phyloP scores from a whole-genome alignment of 1,140 invertebrate species.

The Lysiphlebus fabarum region DNA sequence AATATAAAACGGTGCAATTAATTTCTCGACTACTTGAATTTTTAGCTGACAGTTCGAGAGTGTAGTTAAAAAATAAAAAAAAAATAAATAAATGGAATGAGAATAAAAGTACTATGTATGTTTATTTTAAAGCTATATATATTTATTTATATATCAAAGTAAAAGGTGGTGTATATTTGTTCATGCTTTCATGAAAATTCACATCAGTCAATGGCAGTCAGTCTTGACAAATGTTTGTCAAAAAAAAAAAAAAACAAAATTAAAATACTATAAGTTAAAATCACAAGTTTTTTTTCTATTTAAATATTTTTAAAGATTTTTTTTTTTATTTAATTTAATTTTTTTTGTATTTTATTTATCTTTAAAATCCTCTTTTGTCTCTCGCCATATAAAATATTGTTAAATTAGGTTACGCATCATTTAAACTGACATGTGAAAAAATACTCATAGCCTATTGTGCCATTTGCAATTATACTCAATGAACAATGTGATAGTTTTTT shows the following conservation, averaged over 20 bases:
- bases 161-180: no score
- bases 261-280: no score
- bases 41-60: no score
- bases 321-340: no score
- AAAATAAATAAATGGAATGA: neutral
- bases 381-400: neutral
- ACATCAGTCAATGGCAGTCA: constrained; percentile 15
- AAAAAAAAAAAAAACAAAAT: neutral
- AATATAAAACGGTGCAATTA: constrained; percentile 28
- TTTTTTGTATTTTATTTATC: no score
- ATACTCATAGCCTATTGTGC: constrained; percentile 1
- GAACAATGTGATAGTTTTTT: neutral
- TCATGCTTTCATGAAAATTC: neutral
- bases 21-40: constrained; percentile 33
- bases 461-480: no score
- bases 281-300: no score
- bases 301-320: no score
- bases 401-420: constrained; percentile 16
- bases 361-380: neutral
- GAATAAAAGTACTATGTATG: no score
- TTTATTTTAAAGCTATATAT: neutral
- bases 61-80: no score
- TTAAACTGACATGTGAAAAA: constrained; percentile 1
- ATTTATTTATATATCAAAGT: neutral
- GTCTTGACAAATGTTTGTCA: constrained; percentile 16